These are phyloP conservation scores for Neolamprologus devosi DNA, from an alignment of 2,113 vertebrate species.

Conservation along the genomic window DNA sequence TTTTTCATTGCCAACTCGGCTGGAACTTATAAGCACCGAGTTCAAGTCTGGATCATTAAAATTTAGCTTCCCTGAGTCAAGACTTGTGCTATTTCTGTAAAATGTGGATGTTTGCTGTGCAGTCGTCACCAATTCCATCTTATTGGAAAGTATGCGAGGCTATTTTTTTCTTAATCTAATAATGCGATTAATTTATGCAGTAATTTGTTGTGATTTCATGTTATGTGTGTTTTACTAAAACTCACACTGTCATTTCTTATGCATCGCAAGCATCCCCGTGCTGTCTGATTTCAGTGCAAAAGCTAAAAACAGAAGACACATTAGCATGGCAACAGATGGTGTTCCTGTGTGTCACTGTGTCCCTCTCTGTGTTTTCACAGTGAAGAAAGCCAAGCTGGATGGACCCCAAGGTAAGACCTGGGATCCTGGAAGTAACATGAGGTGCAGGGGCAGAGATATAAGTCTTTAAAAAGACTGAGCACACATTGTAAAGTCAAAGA, in stretches of 20 bases:
- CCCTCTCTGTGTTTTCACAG: conserved; percentile 74
- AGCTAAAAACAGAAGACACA: background rate
- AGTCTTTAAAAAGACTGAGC: background rate
- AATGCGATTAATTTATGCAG: background rate
- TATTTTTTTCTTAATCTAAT: background rate
- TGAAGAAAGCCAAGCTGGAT: conserved; percentile 97
- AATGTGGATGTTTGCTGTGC: background rate
- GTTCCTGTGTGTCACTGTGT: conserved; percentile 55
- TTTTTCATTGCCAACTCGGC: background rate
- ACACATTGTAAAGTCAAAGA: background rate
- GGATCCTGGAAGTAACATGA: conserved; percentile 6
- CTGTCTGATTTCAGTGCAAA: background rate
- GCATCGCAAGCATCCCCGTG: background rate
- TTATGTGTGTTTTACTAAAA: background rate
- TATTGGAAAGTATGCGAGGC: background rate
- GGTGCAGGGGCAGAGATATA: background rate
- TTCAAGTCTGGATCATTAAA: background rate
- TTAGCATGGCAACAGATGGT: conserved; percentile 48
- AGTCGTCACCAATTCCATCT: background rate
- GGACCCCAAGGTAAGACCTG: conserved; percentile 87
- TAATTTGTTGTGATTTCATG: background rate
- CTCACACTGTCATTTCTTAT: background rate
- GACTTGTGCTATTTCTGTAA: background rate
- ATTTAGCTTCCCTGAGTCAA: background rate
- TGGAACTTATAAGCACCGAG: background rate